Conservation (phyloP, 2,113 vertebrate species). For the Neotoma lepida region DNA sequence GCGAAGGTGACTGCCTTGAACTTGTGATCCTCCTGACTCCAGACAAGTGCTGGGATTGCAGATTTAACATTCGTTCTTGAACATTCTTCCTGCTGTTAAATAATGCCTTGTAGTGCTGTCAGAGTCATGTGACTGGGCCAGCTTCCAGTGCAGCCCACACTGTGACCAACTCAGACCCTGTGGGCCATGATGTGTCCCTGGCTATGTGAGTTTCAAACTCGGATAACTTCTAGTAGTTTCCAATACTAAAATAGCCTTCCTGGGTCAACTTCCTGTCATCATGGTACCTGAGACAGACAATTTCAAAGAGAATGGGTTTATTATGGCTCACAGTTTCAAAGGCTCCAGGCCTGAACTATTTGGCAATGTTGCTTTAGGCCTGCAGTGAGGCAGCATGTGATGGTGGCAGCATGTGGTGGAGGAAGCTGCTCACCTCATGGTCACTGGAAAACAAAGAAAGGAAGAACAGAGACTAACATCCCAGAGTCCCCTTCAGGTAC, state of each 20-base stretch:
- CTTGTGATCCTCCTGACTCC: not conserved
- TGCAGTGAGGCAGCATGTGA: no score
- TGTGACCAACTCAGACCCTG: not conserved
- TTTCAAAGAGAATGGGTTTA: not conserved
- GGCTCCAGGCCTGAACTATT: not conserved
- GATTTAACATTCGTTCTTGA: not conserved
- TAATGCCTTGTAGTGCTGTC: accelerated
- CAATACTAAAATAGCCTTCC: not conserved
- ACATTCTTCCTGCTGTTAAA: not conserved
- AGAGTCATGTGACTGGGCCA: not conserved
- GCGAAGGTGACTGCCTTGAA: not conserved
- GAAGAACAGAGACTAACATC: not conserved
- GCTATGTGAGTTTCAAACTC: not conserved
- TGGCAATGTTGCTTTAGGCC: not conserved
- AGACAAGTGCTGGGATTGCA: not conserved
- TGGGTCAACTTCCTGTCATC: not conserved
- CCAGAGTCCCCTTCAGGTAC: no score
- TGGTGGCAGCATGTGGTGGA: not conserved
- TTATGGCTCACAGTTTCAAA: not conserved
- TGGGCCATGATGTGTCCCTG: accelerated
- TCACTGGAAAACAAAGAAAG: not conserved
- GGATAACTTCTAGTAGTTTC: not conserved
- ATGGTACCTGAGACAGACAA: no score
- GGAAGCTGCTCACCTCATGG: not conserved
- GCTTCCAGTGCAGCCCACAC: not conserved